phyloP scores from a whole-genome alignment of 1,140 invertebrate genomes.

The Centruroides vittatus region DNA sequence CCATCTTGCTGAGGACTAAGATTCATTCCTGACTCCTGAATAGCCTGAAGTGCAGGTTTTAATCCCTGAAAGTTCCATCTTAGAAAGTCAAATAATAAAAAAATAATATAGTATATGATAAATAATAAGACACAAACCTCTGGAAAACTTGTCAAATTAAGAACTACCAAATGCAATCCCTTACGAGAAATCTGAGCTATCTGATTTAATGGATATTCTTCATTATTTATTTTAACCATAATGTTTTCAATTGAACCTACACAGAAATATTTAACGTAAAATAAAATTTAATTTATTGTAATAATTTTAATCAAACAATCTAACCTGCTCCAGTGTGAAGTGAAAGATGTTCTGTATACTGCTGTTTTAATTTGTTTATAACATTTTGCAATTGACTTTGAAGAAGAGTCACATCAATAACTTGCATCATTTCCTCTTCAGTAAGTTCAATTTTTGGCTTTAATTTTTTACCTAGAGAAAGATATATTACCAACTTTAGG shows the following conservation, averaged over 20 bases:
- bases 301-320: conserved; percentile 41
- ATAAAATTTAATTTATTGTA: conserved; percentile 20
- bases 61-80: conserved; percentile 37
- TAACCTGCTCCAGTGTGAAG: conserved; percentile 28
- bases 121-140: conserved; percentile 30
- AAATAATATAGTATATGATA: too few species aligned
- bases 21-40: conserved; percentile 69
- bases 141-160: conserved; percentile 69
- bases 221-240: conserved; percentile 55
- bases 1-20: conserved; percentile 90
- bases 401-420: conserved; percentile 52
- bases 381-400: conserved; percentile 46
- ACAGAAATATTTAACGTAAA: conserved; percentile 8
- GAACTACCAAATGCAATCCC: conserved; percentile 65
- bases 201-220: conserved; percentile 70
- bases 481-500: neutral
- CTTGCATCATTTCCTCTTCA: conserved; percentile 46
- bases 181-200: conserved; percentile 75
- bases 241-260: conserved; percentile 61
- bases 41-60: conserved; percentile 53
- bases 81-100: too few species aligned
- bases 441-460: conserved; percentile 46
- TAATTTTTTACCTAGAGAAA: conserved; percentile 32
- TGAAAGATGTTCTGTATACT: conserved; percentile 57
- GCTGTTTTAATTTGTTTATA: conserved; percentile 54